These are phyloP conservation scores for Cheumatopsyche charites DNA, from an alignment of 1,140 invertebrate species.

Conservation along the genomic window DNA sequence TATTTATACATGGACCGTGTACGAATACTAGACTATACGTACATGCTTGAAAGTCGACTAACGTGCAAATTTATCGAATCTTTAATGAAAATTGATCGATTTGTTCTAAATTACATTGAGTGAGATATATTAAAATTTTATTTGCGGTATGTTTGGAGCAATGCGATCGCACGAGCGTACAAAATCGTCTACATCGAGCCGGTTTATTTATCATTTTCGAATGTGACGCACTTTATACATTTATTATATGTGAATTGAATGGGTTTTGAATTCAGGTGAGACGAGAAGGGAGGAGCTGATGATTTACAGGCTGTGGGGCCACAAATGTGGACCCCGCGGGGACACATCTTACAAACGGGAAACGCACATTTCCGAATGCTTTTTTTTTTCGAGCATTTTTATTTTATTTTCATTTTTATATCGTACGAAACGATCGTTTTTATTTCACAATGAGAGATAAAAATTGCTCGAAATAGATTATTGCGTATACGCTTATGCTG, in stretches of 20 bases:
- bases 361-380: background rate
- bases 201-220: background rate
- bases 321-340: conserved; percentile 15
- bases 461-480: too few relatives aligned
- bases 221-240: conserved; percentile 18
- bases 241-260: conserved; percentile 33
- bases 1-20: too few relatives aligned
- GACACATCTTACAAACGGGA: background rate
- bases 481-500: background rate
- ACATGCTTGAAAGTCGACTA: too few relatives aligned
- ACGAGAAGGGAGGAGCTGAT: conserved; percentile 31
- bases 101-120: too few relatives aligned
- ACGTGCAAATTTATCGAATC: too few relatives aligned
- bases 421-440: background rate
- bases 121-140: too few relatives aligned
- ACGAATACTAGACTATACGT: too few relatives aligned
- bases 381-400: background rate
- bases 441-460: too few relatives aligned
- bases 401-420: background rate
- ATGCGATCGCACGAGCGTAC: too few relatives aligned
- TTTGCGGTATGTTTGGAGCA: too few relatives aligned
- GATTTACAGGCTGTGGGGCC: conserved; percentile 25
- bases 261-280: conserved; percentile 34
- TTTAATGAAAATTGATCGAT: too few relatives aligned
- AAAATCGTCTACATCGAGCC: background rate